These are phyloP conservation scores for Lepidochrysops patricia DNA, from an alignment of 2,888 invertebrate species.

Conservation along the genomic window DNA sequence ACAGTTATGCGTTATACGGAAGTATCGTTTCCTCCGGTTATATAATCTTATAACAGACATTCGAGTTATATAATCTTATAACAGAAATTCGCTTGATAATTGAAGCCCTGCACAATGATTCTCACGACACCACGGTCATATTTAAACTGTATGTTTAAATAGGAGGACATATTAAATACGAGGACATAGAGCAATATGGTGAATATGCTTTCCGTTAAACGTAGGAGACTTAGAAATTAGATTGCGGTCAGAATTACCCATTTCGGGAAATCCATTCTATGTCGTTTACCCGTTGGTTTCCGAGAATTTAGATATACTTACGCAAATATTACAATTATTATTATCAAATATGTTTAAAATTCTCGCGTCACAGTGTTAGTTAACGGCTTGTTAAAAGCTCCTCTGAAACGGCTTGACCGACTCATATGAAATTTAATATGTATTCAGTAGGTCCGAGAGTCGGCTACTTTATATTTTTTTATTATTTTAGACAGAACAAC, in stretches of 20 bases:
- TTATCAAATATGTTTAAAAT: too few species aligned
- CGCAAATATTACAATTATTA: too few species aligned
- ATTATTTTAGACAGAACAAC: too few species aligned
- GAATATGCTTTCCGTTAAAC: background rate
- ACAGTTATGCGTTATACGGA: background rate
- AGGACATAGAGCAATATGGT: too few species aligned
- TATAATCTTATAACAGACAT: background rate
- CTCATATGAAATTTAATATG: too few species aligned
- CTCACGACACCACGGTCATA: background rate
- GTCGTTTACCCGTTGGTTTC: background rate
- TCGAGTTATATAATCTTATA: background rate
- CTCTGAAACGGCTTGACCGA: too few species aligned
- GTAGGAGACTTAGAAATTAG: background rate
- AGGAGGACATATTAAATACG: background rate
- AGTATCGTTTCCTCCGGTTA: background rate
- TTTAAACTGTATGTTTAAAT: background rate
- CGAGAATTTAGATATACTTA: background rate
- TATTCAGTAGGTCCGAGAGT: too few species aligned
- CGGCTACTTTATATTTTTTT: too few species aligned
- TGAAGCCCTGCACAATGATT: background rate
- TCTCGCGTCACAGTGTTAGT: too few species aligned
- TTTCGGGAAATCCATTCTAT: background rate
- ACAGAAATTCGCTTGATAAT: too few species aligned
- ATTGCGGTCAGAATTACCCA: background rate
- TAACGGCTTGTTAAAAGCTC: too few species aligned